phyloP scores from a whole-genome alignment of 2,797 vertebrate species.

The Catharus ustulatus region DNA sequence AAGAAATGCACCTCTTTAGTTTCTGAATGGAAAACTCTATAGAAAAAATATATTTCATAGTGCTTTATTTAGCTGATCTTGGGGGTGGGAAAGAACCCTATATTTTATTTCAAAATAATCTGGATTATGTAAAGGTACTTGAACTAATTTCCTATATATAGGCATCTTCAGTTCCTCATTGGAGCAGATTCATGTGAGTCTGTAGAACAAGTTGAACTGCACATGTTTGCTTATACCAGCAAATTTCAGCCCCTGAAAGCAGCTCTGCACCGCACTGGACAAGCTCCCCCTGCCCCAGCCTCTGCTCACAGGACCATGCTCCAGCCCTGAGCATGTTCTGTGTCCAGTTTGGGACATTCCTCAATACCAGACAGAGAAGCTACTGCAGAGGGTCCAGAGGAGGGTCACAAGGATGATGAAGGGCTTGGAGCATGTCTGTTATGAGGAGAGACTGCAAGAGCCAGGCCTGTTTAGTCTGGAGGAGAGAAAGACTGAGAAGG shows the following conservation, averaged over 20 bases:
- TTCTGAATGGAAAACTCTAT: neutral
- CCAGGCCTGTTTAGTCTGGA: too few species aligned
- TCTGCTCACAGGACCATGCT: neutral
- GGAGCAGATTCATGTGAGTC: neutral
- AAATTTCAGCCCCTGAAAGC: neutral
- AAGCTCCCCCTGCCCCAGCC: neutral
- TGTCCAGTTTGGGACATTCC: neutral
- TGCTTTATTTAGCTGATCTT: neutral
- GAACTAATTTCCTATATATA: neutral
- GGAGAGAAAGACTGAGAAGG: neutral
- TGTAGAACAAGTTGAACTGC: neutral
- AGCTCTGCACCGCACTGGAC: neutral
- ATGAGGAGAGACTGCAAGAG: neutral
- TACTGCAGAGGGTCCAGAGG: neutral
- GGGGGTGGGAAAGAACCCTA: neutral
- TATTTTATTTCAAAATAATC: slow-evolving; percentile 21
- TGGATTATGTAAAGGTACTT: neutral
- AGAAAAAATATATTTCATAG: neutral
- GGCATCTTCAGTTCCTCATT: neutral
- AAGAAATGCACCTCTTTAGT: neutral
- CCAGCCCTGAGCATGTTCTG: neutral
- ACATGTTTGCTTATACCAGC: neutral
- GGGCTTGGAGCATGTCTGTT: neutral
- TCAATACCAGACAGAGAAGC: neutral
- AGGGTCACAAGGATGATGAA: neutral